Percentiles rank a stretch among this genome's conserved stretches.
Evolutionary conservation across 2,888 invertebrate genomes (phyloP).

Genomic region (Coecobrya sp.): DNA sequence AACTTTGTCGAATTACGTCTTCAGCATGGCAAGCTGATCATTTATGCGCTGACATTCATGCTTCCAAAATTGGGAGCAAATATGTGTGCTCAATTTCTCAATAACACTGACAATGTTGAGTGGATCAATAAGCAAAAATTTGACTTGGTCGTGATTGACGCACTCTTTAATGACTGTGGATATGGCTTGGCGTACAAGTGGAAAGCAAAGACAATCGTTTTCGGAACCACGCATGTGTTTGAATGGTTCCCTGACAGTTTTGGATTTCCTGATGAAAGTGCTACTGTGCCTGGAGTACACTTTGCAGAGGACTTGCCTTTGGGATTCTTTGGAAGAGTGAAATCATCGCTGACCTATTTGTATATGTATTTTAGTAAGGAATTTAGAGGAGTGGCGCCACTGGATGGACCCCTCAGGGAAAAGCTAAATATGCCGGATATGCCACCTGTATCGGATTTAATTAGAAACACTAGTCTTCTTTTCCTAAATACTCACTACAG

Average conservation of each 20-base stretch:
- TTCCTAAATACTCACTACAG: constrained; percentile 81
- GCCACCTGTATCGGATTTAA: constrained; percentile 71
- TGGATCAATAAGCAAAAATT: constrained; percentile 75
- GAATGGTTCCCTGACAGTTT: constrained; percentile 81
- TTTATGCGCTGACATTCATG: constrained; percentile 2
- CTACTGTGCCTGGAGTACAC: constrained; percentile 47
- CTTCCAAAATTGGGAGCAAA: constrained; percentile 67
- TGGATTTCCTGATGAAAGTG: constrained; percentile 75
- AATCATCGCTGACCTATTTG: constrained; percentile 57
- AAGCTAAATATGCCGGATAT: constrained; percentile 79
- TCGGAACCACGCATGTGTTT: constrained; percentile 76
- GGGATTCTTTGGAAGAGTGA: constrained; percentile 68
- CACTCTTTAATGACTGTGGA: constrained; percentile 80
- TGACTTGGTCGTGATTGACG: constrained; percentile 81
- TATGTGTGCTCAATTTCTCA: constrained; percentile 69
- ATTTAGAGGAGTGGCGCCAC: constrained; percentile 1
- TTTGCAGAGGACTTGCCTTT: constrained; percentile 71
- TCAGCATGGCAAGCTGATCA: constrained; percentile 37
- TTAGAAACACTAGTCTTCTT: constrained; percentile 72
- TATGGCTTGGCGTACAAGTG: constrained; percentile 80
- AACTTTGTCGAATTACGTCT: constrained; percentile 69
- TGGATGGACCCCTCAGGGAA: constrained; percentile 69
- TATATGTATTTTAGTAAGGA: constrained; percentile 49
- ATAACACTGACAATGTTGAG: constrained; percentile 58
- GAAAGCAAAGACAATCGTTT: constrained; percentile 73